Percentiles rank a stretch among this genome's conserved stretches.
Evolutionary conservation across 2,113 vertebrate genomes (phyloP).

Genomic region (Micronycteris hirsuta): DNA sequence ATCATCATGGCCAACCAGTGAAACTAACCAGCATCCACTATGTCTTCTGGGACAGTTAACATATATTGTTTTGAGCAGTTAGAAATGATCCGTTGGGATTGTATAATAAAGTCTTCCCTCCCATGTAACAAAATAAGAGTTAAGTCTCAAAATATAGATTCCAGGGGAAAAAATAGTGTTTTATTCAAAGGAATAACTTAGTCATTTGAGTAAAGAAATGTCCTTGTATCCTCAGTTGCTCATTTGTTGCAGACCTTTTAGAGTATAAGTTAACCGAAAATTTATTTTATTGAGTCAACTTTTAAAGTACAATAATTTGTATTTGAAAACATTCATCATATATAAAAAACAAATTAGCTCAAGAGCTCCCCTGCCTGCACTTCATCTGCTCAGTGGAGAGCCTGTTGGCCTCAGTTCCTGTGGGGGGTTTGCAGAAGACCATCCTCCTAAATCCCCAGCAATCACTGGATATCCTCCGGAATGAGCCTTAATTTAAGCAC

Average conservation of each 20-base stretch:
- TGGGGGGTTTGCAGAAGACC: slow-evolving; percentile 47
- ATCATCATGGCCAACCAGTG: not conserved
- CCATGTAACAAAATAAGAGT: not conserved
- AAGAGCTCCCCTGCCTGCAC: slow-evolving; percentile 22
- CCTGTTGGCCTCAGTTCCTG: slow-evolving; percentile 38
- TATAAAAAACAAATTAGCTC: slow-evolving; percentile 60
- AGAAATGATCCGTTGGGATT: not conserved
- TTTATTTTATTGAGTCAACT: slow-evolving; percentile 37
- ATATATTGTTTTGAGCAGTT: not conserved
- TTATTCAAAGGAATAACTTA: not conserved
- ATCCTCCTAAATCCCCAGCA: slow-evolving; percentile 50
- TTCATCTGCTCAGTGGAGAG: slow-evolving; percentile 34
- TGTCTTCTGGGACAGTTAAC: not conserved
- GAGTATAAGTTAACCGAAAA: slow-evolving; percentile 24
- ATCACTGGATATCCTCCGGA: slow-evolving; percentile 54
- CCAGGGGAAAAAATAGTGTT: not conserved
- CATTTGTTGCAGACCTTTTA: not conserved
- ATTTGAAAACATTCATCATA: slow-evolving; percentile 62
- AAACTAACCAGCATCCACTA: not conserved
- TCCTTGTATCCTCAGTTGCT: not conserved
- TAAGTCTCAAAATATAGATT: not conserved
- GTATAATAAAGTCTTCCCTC: not conserved
- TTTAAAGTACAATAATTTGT: slow-evolving; percentile 62
- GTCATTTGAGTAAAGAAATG: not conserved
- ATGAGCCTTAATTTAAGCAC: slow-evolving; percentile 55